A percentile compares a stretch with the other conserved stretches of the same genome.
These are phyloP conservation scores for Sycobia sp. DNA, from an alignment of 1,140 invertebrate genomes.

Conservation along the genomic window DNA sequence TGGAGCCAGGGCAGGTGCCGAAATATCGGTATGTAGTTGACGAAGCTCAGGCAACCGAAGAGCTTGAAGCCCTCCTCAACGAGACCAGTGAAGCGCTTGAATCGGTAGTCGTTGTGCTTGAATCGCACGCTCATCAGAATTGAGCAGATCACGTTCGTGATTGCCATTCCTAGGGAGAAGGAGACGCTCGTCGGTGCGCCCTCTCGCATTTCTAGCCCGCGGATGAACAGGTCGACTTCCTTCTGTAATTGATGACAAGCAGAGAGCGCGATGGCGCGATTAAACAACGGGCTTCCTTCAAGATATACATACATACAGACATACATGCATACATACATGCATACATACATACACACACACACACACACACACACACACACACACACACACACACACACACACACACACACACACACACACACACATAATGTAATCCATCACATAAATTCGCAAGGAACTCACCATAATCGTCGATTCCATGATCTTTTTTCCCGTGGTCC, in stretches of 20 bases:
- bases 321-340: neutral
- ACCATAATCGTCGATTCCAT: conserved; percentile 89
- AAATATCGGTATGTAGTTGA: conserved; percentile 74
- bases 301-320: too few species aligned
- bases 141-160: conserved; percentile 90
- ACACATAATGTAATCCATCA: too few species aligned
- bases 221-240: conserved; percentile 78
- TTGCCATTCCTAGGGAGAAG: conserved; percentile 74
- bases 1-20: conserved; percentile 78
- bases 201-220: conserved; percentile 65
- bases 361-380: too few species aligned
- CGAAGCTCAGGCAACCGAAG: conserved; percentile 70
- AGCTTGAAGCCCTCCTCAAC: conserved; percentile 89
- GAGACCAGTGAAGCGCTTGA: conserved; percentile 78
- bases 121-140: conserved; percentile 89
- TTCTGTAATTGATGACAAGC: too few species aligned
- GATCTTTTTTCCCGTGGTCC: conserved; percentile 76
- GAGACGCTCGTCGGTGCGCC: conserved; percentile 73
- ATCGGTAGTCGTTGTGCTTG: conserved; percentile 74
- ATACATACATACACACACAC: neutral
- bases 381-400: too few species aligned
- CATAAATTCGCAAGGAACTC: too few species aligned
- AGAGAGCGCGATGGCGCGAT: too few species aligned
- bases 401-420: too few species aligned
- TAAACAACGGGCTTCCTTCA: too few species aligned